These are phyloP conservation scores for Drosophila varians DNA, from an alignment of 1,140 invertebrate genomes.

Conservation along the genomic window DNA sequence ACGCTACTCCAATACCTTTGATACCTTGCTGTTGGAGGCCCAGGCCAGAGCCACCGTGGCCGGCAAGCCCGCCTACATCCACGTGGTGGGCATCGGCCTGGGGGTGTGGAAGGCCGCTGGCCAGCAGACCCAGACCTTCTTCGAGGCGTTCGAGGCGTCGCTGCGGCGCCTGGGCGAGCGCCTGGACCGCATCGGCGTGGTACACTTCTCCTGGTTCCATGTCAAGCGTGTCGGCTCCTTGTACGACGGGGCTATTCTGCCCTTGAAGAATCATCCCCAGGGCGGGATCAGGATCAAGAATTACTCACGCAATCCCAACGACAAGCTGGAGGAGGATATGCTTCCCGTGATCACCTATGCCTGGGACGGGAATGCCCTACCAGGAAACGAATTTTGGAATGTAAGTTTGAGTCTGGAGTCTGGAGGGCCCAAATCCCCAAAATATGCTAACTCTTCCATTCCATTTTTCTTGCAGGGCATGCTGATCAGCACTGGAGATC, in stretches of 20 bases:
- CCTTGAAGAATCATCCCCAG: constrained; percentile 38
- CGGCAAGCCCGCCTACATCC: constrained; percentile 65
- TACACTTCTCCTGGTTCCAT: constrained; percentile 81
- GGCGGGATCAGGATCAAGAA: constrained; percentile 60
- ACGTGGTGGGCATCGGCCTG: constrained; percentile 72
- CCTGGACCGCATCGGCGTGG: constrained; percentile 59
- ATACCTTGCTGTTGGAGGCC: constrained; percentile 67
- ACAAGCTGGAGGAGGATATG: constrained; percentile 71
- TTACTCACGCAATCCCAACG: constrained; percentile 59
- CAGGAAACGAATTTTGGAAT: constrained; percentile 87
- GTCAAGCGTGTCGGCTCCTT: constrained; percentile 27
- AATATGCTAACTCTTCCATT: background rate
- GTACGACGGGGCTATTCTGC: constrained; percentile 46
- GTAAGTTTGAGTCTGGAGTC: constrained; percentile 20
- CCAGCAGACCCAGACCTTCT: constrained; percentile 64
- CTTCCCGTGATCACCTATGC: constrained; percentile 86
- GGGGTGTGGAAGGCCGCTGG: constrained; percentile 58
- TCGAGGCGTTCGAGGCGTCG: constrained; percentile 70
- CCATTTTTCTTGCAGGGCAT: background rate
- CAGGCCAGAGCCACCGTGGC: constrained; percentile 32
- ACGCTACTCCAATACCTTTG: constrained; percentile 67
- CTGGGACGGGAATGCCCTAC: constrained; percentile 88
- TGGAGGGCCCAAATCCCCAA: too few species aligned
- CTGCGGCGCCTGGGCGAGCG: constrained; percentile 46
- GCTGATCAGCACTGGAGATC: constrained; percentile 84